Conservation (phyloP, 2,797 vertebrate species). For the Silurus aristotelis region DNA sequence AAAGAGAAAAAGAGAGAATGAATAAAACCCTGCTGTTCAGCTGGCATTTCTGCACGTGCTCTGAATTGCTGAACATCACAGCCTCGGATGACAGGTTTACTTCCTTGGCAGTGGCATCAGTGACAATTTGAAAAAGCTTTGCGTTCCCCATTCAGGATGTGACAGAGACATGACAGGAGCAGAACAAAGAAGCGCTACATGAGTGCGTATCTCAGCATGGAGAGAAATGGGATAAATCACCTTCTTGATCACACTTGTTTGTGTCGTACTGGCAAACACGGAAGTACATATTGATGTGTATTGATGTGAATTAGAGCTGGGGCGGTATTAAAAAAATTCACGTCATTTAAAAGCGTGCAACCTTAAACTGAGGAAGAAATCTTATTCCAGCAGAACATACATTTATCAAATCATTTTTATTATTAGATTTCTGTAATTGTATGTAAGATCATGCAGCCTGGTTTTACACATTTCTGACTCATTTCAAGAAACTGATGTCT, state of each 20-base stretch:
- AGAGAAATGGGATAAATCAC: constrained; percentile 19
- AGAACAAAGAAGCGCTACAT: constrained; percentile 42
- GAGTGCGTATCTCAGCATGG: constrained; percentile 25
- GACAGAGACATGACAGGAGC: constrained; percentile 54
- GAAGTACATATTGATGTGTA: neutral
- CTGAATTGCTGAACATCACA: constrained; percentile 49
- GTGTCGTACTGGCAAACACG: neutral
- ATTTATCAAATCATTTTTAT: neutral
- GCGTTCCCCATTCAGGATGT: constrained; percentile 45
- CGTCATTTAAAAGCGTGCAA: neutral
- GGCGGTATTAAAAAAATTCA: neutral
- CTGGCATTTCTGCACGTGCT: constrained; percentile 40
- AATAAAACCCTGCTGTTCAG: constrained; percentile 30
- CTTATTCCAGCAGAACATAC: neutral
- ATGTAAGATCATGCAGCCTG: neutral
- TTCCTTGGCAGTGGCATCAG: constrained; percentile 52
- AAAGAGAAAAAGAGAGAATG: neutral
- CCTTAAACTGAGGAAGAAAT: neutral
- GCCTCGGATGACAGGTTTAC: constrained; percentile 45
- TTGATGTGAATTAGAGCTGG: neutral
- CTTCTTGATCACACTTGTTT: constrained; percentile 13
- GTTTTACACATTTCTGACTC: too few species aligned
- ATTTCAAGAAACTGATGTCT: neutral
- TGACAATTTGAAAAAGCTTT: constrained; percentile 46
- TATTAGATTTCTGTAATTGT: neutral